phyloP scores from a whole-genome alignment of 2,113 vertebrate genomes.

The Smithornis capensis region DNA sequence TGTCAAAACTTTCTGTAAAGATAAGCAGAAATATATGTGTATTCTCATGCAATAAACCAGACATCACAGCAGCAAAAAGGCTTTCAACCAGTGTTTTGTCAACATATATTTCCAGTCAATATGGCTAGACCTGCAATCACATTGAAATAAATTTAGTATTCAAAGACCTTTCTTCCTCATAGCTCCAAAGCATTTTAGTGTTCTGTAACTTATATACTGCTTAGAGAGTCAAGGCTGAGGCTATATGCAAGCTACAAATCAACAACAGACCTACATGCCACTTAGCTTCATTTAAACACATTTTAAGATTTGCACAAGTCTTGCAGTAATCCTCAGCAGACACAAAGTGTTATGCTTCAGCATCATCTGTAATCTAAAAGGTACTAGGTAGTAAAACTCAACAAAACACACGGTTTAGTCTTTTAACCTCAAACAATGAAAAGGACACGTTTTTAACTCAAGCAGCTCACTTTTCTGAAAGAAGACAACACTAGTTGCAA shows the following conservation, averaged over 20 bases:
- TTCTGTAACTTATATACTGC: not conserved
- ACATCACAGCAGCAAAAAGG: not conserved
- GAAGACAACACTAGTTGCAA: not conserved
- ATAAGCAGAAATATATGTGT: slow-evolving; percentile 10
- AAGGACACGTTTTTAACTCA: not conserved
- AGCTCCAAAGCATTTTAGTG: not conserved
- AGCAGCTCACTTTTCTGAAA: not conserved
- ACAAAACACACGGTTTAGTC: not conserved
- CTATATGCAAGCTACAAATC: not conserved
- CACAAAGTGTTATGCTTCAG: not conserved
- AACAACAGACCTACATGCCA: not conserved
- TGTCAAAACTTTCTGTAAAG: slow-evolving; percentile 79
- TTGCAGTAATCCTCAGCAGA: not conserved
- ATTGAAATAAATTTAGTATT: not conserved
- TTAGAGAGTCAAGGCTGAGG: not conserved
- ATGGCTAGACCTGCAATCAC: not conserved
- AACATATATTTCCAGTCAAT: not conserved
- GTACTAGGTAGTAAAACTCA: not conserved
- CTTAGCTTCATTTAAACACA: not conserved
- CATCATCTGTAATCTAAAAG: not conserved
- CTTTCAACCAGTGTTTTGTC: not conserved
- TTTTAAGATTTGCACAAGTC: not conserved
- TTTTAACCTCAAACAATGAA: not conserved
- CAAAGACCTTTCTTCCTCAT: not conserved
- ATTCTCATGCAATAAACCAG: not conserved